Evolutionary conservation across 2,797 vertebrate species (phyloP), one percentile per base, ranked within the genome.

Genomic region (Parambassis ranga): DNA sequence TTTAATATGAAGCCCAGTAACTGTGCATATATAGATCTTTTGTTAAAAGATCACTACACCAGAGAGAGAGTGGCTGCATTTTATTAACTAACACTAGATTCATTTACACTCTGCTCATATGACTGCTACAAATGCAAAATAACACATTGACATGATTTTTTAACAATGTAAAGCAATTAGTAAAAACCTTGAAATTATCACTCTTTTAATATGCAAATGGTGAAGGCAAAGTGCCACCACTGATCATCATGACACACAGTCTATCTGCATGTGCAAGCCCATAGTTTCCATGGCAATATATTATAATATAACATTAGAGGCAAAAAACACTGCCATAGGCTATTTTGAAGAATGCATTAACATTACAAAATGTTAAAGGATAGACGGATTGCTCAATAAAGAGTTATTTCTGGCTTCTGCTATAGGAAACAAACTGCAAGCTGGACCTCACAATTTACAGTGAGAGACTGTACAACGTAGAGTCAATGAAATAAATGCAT

Each of bases 221-320:
- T n/a, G n/a, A 35, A 49, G 7, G 38, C 44, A 63, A 75, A 48
- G 56, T 19, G 61, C 22, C 41, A 24, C 69, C 61, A 63, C 22
- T 48, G 16, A 31, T 44, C 38, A 66, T 76, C 57, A 37, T 65
- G 24, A 50, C 44, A 58, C 41, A 33, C 15, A 55, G 22, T 42
- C 24, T 31, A 24, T 30, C 27, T 27, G 41, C 44, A 71, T 57
- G 43, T 60, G 7, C 16, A 36, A 35, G 41, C 6, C 23, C 35
- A 46, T 36, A 42, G 66, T 74, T 84, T 72, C 77, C 48, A 77
- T 71, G 61, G 63, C 32, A 37, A 56, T 47, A 23, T 20, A 50
- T 7, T 24, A 46, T 16, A 31, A 42, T 27, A 33, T 23, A 55
- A n/a, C 3, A 50, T 10, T 32, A 14, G 13, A 5, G 50, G 10